Conservation (phyloP, 2,113 vertebrate genomes). For the Muntiacus reevesi region DNA sequence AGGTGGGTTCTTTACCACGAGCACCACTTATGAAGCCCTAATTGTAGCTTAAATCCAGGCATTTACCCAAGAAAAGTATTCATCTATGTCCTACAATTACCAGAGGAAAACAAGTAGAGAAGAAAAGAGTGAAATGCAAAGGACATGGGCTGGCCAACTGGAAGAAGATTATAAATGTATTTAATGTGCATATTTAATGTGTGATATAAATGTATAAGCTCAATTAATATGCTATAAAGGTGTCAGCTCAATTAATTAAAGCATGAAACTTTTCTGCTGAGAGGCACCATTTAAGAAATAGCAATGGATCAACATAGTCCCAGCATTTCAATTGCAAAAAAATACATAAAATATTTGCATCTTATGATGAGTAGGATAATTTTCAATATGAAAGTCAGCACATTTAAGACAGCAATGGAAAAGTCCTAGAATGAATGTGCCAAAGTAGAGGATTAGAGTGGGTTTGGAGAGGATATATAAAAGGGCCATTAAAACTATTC, state of each 20-base stretch:
- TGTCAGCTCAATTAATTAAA: slow-evolving; percentile 50
- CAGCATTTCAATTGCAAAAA: slow-evolving; percentile 26
- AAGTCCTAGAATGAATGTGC: slow-evolving; percentile 11
- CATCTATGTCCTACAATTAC: neutral
- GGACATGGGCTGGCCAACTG: neutral
- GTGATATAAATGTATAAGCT: slow-evolving; percentile 21
- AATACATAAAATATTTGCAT: slow-evolving; percentile 28
- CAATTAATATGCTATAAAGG: slow-evolving; percentile 47
- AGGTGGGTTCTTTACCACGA: neutral
- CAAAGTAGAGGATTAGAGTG: neutral
- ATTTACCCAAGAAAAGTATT: neutral
- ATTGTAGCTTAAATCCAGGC: neutral
- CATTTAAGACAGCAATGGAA: slow-evolving; percentile 35
- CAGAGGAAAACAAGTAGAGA: neutral
- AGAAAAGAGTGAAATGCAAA: slow-evolving; percentile 22
- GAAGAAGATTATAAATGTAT: slow-evolving; percentile 43
- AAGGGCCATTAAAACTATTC: slow-evolving; percentile 7
- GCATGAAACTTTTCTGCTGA: slow-evolving; percentile 8
- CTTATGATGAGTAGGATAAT: slow-evolving; percentile 23
- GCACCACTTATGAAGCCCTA: neutral
- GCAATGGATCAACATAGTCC: neutral
- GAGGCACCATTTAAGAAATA: slow-evolving; percentile 38
- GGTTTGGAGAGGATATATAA: slow-evolving; percentile 11
- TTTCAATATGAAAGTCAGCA: slow-evolving; percentile 50
- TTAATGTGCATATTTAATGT: slow-evolving; percentile 17